Base-by-base conservation (phyloP, 2,888 invertebrate genomes). In the Drosophila anomalata region DNA sequence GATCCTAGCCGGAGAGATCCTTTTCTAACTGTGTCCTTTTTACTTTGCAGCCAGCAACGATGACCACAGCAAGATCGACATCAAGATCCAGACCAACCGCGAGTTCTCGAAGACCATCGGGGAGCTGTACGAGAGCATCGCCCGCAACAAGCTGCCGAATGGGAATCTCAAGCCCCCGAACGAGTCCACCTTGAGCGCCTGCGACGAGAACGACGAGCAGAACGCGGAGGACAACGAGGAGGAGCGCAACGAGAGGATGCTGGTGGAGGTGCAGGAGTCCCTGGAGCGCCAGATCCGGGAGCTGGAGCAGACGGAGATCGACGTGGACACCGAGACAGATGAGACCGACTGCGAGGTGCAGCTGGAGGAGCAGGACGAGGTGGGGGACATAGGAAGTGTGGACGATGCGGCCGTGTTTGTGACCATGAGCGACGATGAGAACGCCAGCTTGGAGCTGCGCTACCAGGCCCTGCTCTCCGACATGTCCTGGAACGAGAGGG, bases 401-500 rank as follows among this genome's bases (percentile, higher is more conserved):
- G 90, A 91, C 14, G 88, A 88, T 53, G 88, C 88, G 3, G 82
- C 86, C 1, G 88, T 91, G 85, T 93, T 58, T 63, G 88, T 91
- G 80, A 85, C 89, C 0, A 79, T 85, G 73, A 84, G 81, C 20
- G 84, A 87, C 8, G 93, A 90, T 26, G 91, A 92, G 74, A 91
- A 92, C 47, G 91, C 93, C 71, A 93, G 93, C 11, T 90, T 96
- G 33, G 95, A 95, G 77, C 93, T 94, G 61, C 93, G 95, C 80
- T 95, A 95, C 84, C 95, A 95, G 87, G 94, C 95, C 0, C 93
- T 95, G 44, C 89, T 95, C 0, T 95, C 95, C 0, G 95, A 92
- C 44, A 95, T 97, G 95, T 95, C 96, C 2, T 96, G 96, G 96
- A 96, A 96, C 0, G 98, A 98, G 77, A 93, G 97, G 14, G 95